These are phyloP conservation scores for Serinus canaria DNA, from an alignment of 2,113 vertebrate genomes.

Conservation along the genomic window DNA sequence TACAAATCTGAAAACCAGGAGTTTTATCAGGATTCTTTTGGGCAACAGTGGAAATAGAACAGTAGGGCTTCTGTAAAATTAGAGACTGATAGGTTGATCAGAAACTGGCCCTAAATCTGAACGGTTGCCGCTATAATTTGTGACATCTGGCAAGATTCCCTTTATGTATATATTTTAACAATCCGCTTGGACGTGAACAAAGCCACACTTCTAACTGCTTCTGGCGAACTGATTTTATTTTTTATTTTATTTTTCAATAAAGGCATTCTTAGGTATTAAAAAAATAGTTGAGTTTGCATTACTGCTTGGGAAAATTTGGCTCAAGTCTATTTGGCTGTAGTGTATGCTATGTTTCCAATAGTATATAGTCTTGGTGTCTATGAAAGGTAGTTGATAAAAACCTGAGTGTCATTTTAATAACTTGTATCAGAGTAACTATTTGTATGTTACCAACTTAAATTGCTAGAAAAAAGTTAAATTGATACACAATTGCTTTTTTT, in stretches of 20 bases:
- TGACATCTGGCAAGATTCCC: slow-evolving; percentile 92
- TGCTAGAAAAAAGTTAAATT: slow-evolving; percentile 85
- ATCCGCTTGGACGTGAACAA: slow-evolving; percentile 90
- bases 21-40: slow-evolving; percentile 99
- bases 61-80: slow-evolving; percentile 86
- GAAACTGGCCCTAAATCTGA: slow-evolving; percentile 86
- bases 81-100: slow-evolving; percentile 88
- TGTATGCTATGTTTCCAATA: slow-evolving; percentile 89
- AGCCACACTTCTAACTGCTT: slow-evolving; percentile 91
- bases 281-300: slow-evolving; percentile 82
- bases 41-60: slow-evolving; percentile 99
- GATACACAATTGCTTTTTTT: slow-evolving; percentile 78
- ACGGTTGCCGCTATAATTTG: slow-evolving; percentile 89
- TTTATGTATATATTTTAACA: slow-evolving; percentile 97
- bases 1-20: slow-evolving; percentile 99
- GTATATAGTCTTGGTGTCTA: slow-evolving; percentile 90
- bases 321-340: slow-evolving; percentile 89
- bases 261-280: slow-evolving; percentile 80
- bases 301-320: slow-evolving; percentile 85
- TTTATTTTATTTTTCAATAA: slow-evolving; percentile 80
- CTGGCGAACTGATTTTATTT: slow-evolving; percentile 93
- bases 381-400: slow-evolving; percentile 85
- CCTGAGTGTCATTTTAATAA: slow-evolving; percentile 84
- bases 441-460: slow-evolving; percentile 94
- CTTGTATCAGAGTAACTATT: slow-evolving; percentile 89